Conservation (phyloP, 1,140 invertebrate species). For the Drosophila aff. region DNA sequence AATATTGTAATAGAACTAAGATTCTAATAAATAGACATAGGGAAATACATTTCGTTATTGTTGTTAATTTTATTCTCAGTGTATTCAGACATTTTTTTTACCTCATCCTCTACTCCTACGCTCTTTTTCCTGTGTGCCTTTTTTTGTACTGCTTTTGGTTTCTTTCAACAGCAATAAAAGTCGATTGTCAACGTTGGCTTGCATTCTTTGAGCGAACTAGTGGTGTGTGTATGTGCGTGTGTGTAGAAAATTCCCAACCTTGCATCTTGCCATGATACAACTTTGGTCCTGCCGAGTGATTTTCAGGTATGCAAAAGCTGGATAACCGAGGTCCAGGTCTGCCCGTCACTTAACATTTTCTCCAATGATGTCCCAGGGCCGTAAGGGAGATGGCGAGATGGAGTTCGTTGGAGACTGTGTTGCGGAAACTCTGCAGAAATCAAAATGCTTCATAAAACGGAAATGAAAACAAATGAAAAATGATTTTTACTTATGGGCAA, state of each 20-base stretch:
- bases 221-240: conserved; percentile 28
- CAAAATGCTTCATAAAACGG: conserved; percentile 76
- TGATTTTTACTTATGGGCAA: conserved; percentile 77
- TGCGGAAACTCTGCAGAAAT: conserved; percentile 65
- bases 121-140: conserved; percentile 1
- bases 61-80: background rate
- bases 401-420: conserved; percentile 1
- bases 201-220: conserved; percentile 37
- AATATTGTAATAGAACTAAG: background rate
- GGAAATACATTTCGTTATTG: background rate
- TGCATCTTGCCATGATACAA: conserved; percentile 20
- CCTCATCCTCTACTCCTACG: conserved; percentile 1
- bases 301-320: conserved; percentile 49
- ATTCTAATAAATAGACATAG: no score
- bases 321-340: conserved; percentile 25
- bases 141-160: conserved; percentile 10
- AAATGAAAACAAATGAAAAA: conserved; percentile 83
- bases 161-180: conserved; percentile 77
- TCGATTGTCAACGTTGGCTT: conserved; percentile 73
- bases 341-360: conserved; percentile 73
- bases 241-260: conserved; percentile 38
- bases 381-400: background rate
- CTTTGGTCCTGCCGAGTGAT: conserved; percentile 32
- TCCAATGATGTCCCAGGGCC: conserved; percentile 38
- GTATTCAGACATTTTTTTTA: conserved; percentile 8